Evolutionary conservation across 1,140 invertebrate species (phyloP).

Genomic region (Telenomus remus): DNA sequence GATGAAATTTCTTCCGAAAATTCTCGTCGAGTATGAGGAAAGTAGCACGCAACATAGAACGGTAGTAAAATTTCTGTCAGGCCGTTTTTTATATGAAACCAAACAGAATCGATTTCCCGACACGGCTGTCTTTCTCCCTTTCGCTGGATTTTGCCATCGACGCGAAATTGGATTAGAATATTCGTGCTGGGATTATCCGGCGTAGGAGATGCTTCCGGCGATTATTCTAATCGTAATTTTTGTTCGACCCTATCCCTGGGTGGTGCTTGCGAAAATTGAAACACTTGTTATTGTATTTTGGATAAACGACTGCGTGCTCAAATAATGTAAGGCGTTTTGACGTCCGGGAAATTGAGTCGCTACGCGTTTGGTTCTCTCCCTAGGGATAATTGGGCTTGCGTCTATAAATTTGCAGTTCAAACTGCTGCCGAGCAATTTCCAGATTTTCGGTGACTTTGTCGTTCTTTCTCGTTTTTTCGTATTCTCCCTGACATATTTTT

Average conservation of each 20-base stretch:
- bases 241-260: slow-evolving; percentile 36
- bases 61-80: too few species aligned
- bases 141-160: slow-evolving; percentile 23
- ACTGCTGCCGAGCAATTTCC: slow-evolving; percentile 9
- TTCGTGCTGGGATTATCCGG: slow-evolving; percentile 40
- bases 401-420: slow-evolving; percentile 13
- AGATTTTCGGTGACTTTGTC: not conserved
- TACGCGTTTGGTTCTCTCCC: slow-evolving; percentile 11
- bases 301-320: slow-evolving; percentile 28
- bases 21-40: too few species aligned
- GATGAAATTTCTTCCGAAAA: too few species aligned
- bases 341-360: slow-evolving; percentile 33
- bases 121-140: slow-evolving; percentile 11
- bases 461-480: not conserved
- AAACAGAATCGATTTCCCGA: slow-evolving; percentile 32
- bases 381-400: slow-evolving; percentile 33
- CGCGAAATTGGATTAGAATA: slow-evolving; percentile 50
- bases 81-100: slow-evolving; percentile 7
- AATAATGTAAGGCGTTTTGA: slow-evolving; percentile 44
- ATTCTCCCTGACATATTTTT: not conserved
- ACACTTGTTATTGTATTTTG: slow-evolving; percentile 50
- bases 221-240: slow-evolving; percentile 56
- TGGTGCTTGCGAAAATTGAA: slow-evolving; percentile 38
- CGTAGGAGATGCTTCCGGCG: slow-evolving; percentile 44
- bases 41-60: too few species aligned